Evolutionary conservation across 92 coral and sea anemone species (phyloP).

Genomic region (Parazoanthus darwini): DNA sequence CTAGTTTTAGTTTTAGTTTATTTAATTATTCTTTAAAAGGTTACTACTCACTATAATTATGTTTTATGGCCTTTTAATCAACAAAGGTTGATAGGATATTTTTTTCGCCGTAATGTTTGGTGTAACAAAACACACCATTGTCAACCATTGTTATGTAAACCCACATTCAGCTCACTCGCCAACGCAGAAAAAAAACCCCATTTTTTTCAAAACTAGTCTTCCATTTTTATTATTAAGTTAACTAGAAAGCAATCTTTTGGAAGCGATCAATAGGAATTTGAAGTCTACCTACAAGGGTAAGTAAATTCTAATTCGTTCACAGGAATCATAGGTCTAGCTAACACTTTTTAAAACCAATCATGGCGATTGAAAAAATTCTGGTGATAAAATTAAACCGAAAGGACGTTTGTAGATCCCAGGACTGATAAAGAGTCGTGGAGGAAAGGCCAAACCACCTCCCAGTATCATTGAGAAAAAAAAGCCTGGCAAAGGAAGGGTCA

Average conservation of each 20-base stretch:
- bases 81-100: constrained; percentile 7
- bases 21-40: constrained; percentile 16
- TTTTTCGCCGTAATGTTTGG: constrained; percentile 22
- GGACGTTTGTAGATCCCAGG: constrained; percentile 24
- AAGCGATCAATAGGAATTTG: not conserved
- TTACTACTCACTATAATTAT: not conserved
- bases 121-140: constrained; percentile 11
- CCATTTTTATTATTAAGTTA: constrained; percentile 2
- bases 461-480: not conserved
- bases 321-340: constrained; percentile 14
- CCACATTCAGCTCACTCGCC: constrained; percentile 15
- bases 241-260: constrained; percentile 15
- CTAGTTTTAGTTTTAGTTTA: not conserved
- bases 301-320: not conserved
- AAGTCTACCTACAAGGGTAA: constrained; percentile 6
- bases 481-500: not conserved
- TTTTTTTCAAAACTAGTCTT: constrained; percentile 26
- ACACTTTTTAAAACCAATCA: constrained; percentile 16
- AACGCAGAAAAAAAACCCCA: not conserved
- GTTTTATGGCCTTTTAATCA: constrained; percentile 17
- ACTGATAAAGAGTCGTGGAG: constrained; percentile 17
- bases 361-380: constrained; percentile 7
- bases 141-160: constrained; percentile 2
- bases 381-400: constrained; percentile 16
- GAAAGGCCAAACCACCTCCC: constrained; percentile 7